These are phyloP conservation scores for Conopomorpha cramerella DNA, from an alignment of 1,140 invertebrate genomes.

Conservation along the genomic window DNA sequence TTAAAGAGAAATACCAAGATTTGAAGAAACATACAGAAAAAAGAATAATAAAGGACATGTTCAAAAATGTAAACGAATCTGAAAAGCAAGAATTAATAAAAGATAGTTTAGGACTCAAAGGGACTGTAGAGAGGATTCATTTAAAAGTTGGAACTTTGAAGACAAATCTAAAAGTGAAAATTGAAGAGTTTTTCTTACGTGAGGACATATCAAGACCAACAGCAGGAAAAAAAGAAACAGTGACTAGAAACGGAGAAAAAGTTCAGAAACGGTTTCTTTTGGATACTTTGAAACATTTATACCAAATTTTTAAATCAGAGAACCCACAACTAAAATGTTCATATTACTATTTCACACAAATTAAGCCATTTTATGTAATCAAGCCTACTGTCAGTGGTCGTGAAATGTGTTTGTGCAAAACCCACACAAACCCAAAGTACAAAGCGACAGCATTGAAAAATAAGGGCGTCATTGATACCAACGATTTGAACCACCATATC, in stretches of 20 bases:
- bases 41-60: constrained; percentile 1
- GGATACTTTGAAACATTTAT: constrained; percentile 11
- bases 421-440: constrained; percentile 6
- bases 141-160: too few relatives aligned
- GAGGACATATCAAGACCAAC: constrained; percentile 11
- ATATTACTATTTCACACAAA: constrained; percentile 6
- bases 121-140: too few relatives aligned
- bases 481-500: neutral
- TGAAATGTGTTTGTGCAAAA: constrained; percentile 12
- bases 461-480: constrained; percentile 1
- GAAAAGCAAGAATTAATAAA: constrained; percentile 1
- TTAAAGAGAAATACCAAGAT: constrained; percentile 6
- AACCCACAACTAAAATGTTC: constrained; percentile 11
- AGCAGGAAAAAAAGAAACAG: constrained; percentile 13
- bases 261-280: constrained; percentile 9
- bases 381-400: constrained; percentile 7
- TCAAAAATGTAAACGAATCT: neutral
- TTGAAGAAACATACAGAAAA: constrained; percentile 5
- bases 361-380: constrained; percentile 11
- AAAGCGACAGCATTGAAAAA: constrained; percentile 5
- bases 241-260: too few relatives aligned
- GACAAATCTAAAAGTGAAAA: constrained; percentile 5
- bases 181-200: constrained; percentile 7
- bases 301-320: constrained; percentile 9
- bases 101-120: constrained; percentile 2